These are phyloP conservation scores for Eurystomus gularis DNA, from an alignment of 2,113 vertebrate genomes.

Conservation along the genomic window DNA sequence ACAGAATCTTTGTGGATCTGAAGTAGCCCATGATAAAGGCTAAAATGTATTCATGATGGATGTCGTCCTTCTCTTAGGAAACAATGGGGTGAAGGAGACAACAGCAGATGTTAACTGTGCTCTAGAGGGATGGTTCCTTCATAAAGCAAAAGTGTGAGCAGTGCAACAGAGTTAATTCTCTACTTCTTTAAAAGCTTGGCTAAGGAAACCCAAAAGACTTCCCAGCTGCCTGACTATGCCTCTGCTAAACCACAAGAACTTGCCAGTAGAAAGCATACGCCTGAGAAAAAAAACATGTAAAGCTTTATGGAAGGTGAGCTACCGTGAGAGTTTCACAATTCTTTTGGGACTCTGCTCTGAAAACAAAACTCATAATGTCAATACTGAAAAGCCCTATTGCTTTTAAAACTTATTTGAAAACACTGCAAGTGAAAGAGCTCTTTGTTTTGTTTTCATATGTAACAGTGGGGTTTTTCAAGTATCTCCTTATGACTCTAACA, in stretches of 20 bases:
- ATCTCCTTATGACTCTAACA: constrained; percentile 21
- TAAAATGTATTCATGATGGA: background rate
- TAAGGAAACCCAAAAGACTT: background rate
- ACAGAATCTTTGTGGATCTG: background rate
- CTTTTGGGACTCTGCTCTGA: constrained; percentile 37
- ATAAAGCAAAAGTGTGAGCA: background rate
- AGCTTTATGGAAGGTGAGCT: constrained; percentile 27
- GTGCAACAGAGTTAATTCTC: background rate
- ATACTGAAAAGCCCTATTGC: constrained; percentile 2
- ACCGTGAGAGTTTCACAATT: background rate
- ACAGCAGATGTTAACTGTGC: background rate
- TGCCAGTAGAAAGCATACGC: background rate
- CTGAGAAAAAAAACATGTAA: constrained; percentile 11
- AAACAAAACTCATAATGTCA: constrained; percentile 30
- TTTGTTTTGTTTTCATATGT: constrained; percentile 27
- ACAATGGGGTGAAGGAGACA: background rate
- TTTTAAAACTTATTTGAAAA: constrained; percentile 36
- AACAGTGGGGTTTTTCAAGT: constrained; percentile 31
- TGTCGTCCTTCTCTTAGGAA: background rate
- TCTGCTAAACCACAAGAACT: constrained; percentile 16
- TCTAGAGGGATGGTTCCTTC: background rate
- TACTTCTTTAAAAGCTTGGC: background rate
- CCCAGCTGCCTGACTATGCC: background rate
- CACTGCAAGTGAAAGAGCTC: background rate
- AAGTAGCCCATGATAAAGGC: constrained; percentile 15